A percentile compares a stretch with the other conserved stretches of the same genome.
Conservation (phyloP, 2,888 invertebrate genomes). For the Dicyrtoma fusca region DNA sequence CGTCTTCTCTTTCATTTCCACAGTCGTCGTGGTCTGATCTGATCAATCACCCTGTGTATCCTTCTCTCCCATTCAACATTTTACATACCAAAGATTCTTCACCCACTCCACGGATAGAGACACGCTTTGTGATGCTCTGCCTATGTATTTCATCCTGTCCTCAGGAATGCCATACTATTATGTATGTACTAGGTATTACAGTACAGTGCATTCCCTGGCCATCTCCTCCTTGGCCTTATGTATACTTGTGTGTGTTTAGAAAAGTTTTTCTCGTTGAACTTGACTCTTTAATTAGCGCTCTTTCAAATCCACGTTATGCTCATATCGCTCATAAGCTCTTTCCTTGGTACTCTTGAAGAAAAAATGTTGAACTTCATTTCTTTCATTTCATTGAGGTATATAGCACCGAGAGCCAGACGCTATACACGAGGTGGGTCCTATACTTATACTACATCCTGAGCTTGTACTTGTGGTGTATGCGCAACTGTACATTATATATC, state of each 20-base stretch:
- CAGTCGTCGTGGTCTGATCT: conserved; percentile 45
- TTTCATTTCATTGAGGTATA: neutral
- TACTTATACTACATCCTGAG: no score
- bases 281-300: conserved; percentile 32
- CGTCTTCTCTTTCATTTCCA: conserved; percentile 36
- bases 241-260: neutral
- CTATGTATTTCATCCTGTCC: neutral
- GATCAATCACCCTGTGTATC: conserved; percentile 51
- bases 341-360: conserved; percentile 2
- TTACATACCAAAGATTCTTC: conserved; percentile 41
- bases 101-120: neutral
- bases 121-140: no score
- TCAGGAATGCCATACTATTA: neutral
- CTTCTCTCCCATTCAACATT: conserved; percentile 38
- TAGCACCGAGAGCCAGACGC: no score
- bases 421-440: no score
- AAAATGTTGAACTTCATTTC: conserved; percentile 21
- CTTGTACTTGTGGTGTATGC: no score
- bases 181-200: neutral
- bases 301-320: conserved; percentile 10
- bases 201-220: neutral
- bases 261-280: conserved; percentile 23
- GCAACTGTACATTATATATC: no score
- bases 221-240: conserved; percentile 1
- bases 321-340: neutral